Percentiles rank a stretch among this genome's conserved stretches.
phyloP scores from a whole-genome alignment of 2,888 invertebrate genomes.

The Tholera decimalis region DNA sequence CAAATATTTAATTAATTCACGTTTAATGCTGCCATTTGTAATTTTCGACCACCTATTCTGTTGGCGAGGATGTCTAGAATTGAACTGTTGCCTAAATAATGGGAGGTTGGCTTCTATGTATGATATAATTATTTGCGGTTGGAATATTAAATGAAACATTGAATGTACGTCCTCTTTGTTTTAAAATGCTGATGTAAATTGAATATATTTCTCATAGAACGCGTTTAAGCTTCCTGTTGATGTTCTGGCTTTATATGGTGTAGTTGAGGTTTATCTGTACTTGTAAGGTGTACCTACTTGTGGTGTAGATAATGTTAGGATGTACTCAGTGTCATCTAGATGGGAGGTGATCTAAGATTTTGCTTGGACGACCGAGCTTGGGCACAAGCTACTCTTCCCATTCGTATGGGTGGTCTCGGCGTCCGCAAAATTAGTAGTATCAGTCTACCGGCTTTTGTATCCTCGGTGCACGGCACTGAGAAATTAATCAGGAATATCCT shows the following conservation, averaged over 20 bases:
- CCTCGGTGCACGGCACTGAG: too few relatives aligned
- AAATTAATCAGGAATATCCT: too few relatives aligned
- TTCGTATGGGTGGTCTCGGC: too few relatives aligned
- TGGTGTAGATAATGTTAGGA: constrained; percentile 24
- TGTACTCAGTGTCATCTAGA: constrained; percentile 28
- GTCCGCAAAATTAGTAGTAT: too few relatives aligned
- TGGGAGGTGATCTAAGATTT: constrained; percentile 9
- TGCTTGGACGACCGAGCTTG: too few relatives aligned
- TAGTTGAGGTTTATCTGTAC: constrained; percentile 39
- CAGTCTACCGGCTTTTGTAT: too few relatives aligned
- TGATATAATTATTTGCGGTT: constrained; percentile 56
- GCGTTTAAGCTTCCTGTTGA: constrained; percentile 47
- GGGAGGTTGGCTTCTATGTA: constrained; percentile 29
- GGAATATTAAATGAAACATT: constrained; percentile 57
- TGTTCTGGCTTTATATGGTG: constrained; percentile 37
- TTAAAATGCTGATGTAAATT: constrained; percentile 47
- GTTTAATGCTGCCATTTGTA: constrained; percentile 53
- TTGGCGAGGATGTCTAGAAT: constrained; percentile 61
- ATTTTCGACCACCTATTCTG: constrained; percentile 50
- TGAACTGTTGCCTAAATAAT: constrained; percentile 59
- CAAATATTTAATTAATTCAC: constrained; percentile 59
- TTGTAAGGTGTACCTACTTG: constrained; percentile 30
- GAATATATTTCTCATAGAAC: constrained; percentile 40
- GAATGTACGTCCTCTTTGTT: constrained; percentile 51
- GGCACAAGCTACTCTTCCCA: too few relatives aligned